A percentile compares a stretch with the other conserved stretches of the same genome.
Conservation (phyloP, 2,888 invertebrate species). For the Caenorhabditis sinica region DNA sequence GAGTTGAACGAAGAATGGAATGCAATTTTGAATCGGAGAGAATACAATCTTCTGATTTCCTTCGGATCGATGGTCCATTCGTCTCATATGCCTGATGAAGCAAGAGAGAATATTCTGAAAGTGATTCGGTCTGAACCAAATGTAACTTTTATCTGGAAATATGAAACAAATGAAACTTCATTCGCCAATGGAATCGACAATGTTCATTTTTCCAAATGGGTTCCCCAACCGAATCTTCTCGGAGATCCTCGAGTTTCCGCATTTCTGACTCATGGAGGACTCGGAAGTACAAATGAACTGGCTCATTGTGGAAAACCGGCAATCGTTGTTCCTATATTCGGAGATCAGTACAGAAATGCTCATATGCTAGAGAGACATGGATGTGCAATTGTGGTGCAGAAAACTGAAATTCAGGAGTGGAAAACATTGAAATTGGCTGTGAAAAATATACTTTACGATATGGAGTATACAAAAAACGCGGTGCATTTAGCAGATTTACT, state of each 20-base stretch:
- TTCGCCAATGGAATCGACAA: constrained; percentile 42
- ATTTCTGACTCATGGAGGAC: constrained; percentile 55
- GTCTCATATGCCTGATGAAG: constrained; percentile 25
- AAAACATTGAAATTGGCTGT: constrained; percentile 32
- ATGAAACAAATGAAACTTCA: constrained; percentile 41
- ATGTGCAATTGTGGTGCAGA: constrained; percentile 36
- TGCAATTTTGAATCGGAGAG: constrained; percentile 15
- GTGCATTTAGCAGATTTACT: constrained; percentile 37
- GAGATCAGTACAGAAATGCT: constrained; percentile 58
- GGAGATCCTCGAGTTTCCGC: constrained; percentile 33
- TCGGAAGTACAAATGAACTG: constrained; percentile 56
- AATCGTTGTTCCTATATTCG: constrained; percentile 52
- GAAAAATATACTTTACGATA: constrained; percentile 18
- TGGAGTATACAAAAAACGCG: constrained; percentile 32
- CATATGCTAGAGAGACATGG: constrained; percentile 60
- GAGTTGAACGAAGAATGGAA: constrained; percentile 37
- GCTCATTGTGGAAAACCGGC: constrained; percentile 50
- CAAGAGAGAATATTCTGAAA: constrained; percentile 29
- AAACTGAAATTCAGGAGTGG: constrained; percentile 27
- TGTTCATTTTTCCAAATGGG: constrained; percentile 58
- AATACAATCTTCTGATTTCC: constrained; percentile 47
- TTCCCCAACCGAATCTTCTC: constrained; percentile 57
- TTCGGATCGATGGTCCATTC: constrained; percentile 55
- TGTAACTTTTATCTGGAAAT: constrained; percentile 66
- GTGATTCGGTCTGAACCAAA: constrained; percentile 45